Evolutionary conservation across 2,888 invertebrate species (phyloP).

Genomic region (Caenorhabditis angaria): DNA sequence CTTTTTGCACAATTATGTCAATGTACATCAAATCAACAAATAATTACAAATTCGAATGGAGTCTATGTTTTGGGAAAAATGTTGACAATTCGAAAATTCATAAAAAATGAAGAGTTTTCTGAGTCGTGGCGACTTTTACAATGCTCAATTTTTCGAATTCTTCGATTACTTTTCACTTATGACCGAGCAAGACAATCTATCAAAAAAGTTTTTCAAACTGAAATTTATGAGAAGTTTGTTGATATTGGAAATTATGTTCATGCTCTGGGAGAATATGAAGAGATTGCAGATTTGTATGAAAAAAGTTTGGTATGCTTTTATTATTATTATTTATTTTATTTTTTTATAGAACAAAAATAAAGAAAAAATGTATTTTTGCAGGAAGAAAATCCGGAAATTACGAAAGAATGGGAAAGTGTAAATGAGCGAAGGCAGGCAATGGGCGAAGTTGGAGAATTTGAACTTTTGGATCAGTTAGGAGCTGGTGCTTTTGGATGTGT

Average conservation of each 20-base stretch:
- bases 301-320: slow-evolving; percentile 43
- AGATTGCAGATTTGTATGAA: slow-evolving; percentile 65
- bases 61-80: slow-evolving; percentile 49
- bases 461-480: slow-evolving; percentile 74
- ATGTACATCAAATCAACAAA: slow-evolving; percentile 45
- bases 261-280: slow-evolving; percentile 72
- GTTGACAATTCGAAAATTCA: slow-evolving; percentile 31
- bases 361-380: not conserved
- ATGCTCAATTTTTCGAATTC: slow-evolving; percentile 74
- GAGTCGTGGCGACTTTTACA: slow-evolving; percentile 50
- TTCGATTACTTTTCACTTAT: slow-evolving; percentile 74
- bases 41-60: slow-evolving; percentile 55
- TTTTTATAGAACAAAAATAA: too few relatives aligned
- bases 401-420: slow-evolving; percentile 46
- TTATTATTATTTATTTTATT: too few relatives aligned
- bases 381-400: slow-evolving; percentile 27
- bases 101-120: slow-evolving; percentile 17
- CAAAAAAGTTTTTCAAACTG: slow-evolving; percentile 73
- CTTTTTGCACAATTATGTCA: slow-evolving; percentile 58
- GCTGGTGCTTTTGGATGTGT: slow-evolving; percentile 75
- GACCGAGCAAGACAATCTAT: slow-evolving; percentile 74
- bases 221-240: slow-evolving; percentile 74
- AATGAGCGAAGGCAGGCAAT: slow-evolving; percentile 53
- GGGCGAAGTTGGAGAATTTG: slow-evolving; percentile 73
- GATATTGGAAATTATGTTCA: slow-evolving; percentile 74